Evolutionary conservation across 2,888 invertebrate species (phyloP).

Genomic region (Pyrgus malvae): DNA sequence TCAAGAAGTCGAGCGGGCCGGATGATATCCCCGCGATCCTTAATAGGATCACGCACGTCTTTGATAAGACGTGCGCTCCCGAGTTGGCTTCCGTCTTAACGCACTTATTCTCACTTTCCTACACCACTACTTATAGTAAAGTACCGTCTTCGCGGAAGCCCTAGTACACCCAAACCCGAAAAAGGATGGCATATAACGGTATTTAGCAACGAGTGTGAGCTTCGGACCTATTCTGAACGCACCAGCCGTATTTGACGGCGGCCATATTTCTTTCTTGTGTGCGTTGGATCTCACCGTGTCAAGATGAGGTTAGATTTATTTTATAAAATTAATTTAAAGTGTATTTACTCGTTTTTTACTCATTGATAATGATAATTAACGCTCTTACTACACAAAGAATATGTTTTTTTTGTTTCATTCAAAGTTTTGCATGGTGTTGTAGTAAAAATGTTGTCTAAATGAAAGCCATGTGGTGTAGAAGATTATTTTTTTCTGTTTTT

Average conservation of each 20-base stretch:
- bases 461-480: conserved; percentile 69
- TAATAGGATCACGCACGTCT: no score
- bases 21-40: no score
- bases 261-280: conserved; percentile 82
- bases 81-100: no score
- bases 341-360: background rate
- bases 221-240: background rate
- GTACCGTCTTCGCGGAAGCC: no score
- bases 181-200: no score
- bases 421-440: background rate
- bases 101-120: no score
- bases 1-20: no score
- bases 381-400: background rate
- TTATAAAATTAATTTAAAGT: conserved; percentile 20
- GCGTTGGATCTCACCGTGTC: conserved; percentile 78
- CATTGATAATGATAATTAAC: background rate
- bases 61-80: no score
- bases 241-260: conserved; percentile 40
- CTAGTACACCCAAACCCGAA: no score
- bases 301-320: conserved; percentile 79
- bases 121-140: no score
- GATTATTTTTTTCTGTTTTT: conserved; percentile 53
- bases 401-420: conserved; percentile 1
- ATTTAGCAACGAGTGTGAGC: no score
- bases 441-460: conserved; percentile 27